phyloP scores from a whole-genome alignment of 2,797 vertebrate genomes.

The Threskiornis aethiopicus region DNA sequence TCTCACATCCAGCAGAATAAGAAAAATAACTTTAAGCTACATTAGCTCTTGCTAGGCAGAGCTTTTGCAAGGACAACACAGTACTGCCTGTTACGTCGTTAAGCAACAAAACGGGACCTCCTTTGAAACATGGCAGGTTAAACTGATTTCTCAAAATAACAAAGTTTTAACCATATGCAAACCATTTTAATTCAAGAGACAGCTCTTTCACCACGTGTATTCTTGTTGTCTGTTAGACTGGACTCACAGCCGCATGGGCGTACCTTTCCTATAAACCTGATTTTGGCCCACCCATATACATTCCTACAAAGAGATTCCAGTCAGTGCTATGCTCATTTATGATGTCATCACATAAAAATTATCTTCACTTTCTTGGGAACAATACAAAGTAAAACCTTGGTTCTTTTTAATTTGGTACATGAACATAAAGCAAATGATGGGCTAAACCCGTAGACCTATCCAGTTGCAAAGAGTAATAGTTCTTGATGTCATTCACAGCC shows the following conservation, averaged over 20 bases:
- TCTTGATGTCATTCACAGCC: neutral
- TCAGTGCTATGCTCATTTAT: neutral
- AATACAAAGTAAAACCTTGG: neutral
- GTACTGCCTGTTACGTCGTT: neutral
- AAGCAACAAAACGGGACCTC: neutral
- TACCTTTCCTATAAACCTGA: neutral
- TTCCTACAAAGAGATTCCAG: neutral
- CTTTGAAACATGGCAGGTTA: neutral
- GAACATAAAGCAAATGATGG: neutral
- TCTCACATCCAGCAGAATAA: neutral
- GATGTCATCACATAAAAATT: neutral
- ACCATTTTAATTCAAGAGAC: neutral
- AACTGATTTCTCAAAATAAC: neutral
- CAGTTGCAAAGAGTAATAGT: neutral
- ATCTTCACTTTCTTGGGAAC: neutral
- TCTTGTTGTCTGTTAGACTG: neutral
- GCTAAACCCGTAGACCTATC: neutral
- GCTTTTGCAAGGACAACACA: neutral
- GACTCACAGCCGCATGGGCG: rapidly evolving
- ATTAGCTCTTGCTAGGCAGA: neutral
- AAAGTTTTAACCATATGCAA: neutral
- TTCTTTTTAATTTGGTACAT: neutral
- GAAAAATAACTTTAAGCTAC: neutral
- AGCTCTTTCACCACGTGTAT: neutral
- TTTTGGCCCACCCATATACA: neutral